Evolutionary conservation across 2,113 vertebrate species (phyloP), one percentile per base, ranked within the genome.

Genomic region (Nycticryphes semicollaris): DNA sequence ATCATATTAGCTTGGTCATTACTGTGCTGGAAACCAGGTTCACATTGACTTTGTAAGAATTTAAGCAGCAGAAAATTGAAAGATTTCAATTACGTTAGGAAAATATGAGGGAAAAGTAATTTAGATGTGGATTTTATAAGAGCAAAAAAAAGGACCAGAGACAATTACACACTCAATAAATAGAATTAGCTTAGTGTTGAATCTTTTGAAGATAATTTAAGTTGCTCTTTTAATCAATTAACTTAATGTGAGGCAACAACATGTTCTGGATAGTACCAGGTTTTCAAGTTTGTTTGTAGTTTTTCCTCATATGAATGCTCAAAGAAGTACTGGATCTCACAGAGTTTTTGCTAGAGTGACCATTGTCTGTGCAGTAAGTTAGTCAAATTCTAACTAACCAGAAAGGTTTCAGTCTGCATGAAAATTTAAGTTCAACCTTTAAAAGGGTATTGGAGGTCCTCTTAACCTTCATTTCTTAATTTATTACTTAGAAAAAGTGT

Each of bases 21-120:
- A 24, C 7, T 84, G 22, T 39, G 28, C 20, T 66, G 35, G 39
- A 89, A 64, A 68, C 33, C 4, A 43, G 50, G 8, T 51, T 75
- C 57, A 18, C 8, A 8, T 7, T 0, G 0, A 37, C 33, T 59
- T 63, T 24, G 5, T 30, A n/a, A 59, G 53, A 37, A 37, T 6
- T 47, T 62, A 54, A 50, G 12, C 4, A 63, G 24, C 12, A 62
- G 31, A 20, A 75, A 51, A 68, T n/a, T 53, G 7, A 82, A 90
- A 73, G 10, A 19, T 67, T 4, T 48, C 4, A 25, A 7, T 59
- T 41, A 13, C 18, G 14, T 51, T 69, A 47, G 30, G 72, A 91
- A 91, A 80, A 48, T 25, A 70, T 83, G 33, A 84, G 28, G 20
- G 21, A 76, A 76, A 50, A 91, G 12, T 67, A 76, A 78, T 85